Base-by-base conservation (phyloP, 35 echinoderm and acorn worm species). In the Chiridota heheva region DNA sequence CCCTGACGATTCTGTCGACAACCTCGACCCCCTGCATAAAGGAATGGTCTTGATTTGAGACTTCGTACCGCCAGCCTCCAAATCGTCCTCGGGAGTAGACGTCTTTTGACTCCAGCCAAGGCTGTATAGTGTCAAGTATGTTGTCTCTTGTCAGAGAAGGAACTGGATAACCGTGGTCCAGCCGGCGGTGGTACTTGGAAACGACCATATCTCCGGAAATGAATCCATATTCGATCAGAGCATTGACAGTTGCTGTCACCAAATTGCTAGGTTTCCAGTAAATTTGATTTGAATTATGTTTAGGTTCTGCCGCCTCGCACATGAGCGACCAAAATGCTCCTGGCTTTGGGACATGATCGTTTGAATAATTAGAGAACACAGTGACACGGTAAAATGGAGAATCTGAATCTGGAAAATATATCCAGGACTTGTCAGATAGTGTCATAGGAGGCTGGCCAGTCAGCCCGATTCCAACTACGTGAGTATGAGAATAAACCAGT, bases 11-110 rank as follows among this genome's bases (percentile, higher is more conserved):
- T 18, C 44, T 70, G 34, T 83, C 81, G 0, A 69, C 64, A 18
- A 83, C 42, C 64, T 83, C 81, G 20, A 83, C 65, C 26, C 81
- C 81, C 40, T 83, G 81, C 81, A 83, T 83, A 4, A 83, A 53
- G 32, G 81, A 83, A 38, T 83, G 81, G 44, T 83, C 80, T n/a
- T 82, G 80, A 20, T 82, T 82, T 51, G 40, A 18, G 25, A 82
- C 80, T 37, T 82, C 80, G 65, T 83, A 83, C 44, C 45, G 24
- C 81, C 81, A 83, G 17, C 81, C 81, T 35, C 81, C 81, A 69
- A 83, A 83, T 36, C 81, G 39, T 7, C 81, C 81, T n/a, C 81
- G 24, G 2, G 63, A 83, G 32, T 70, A 83, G 44, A 83, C 57
- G 26, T 27, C 24, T 29, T 71, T 83, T 2, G 64, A 46, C 27